Evolutionary conservation across 2,888 invertebrate genomes (phyloP), one percentile per base, ranked within the genome.

Genomic region (Digitonthophagus gazella): DNA sequence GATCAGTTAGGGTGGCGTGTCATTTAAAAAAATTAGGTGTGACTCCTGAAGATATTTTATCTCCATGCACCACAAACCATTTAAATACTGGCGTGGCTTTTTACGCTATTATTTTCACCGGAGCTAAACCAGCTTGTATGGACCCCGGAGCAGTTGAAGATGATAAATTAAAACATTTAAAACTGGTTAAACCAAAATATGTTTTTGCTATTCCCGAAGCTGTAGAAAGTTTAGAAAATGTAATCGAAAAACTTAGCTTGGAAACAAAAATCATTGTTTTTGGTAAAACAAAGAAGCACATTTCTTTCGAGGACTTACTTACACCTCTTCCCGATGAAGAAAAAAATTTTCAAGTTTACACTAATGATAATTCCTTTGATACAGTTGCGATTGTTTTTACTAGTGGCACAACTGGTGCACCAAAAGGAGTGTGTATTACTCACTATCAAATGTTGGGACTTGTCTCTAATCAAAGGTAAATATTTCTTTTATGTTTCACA

Each of bases 71-170:
- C 2, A 81, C 81, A 0, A 84, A 80, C 69, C 82, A 84, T 54
- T 11, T 82, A 0, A 81, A 85, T 65, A 71, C 83, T 1, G 75
- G 76, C 1, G 78, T 84, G 20, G 83, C 84, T 0, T 79, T 82
- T 58, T 82, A 84, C 56, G 84, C 84, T 0, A 82, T 82, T 1
- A 71, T 84, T 1, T 84, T 78, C 70, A 78, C 83, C n/a, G 85
- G 85, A 6, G 75, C 71, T 15, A 68, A 71, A n/a, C 58, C 72
- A 4, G 67, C 72, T 14, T 69, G 72, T 3, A 64, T 75, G 15
- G 69, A 74, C 8, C 67, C 70, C 11, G 55, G 44, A 18, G 15
- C 61, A 63, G 11, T 63, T 16, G 14, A 64, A 71, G 72, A 54
- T 58, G 74, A 75, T 66, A 67, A 71, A 11, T 69, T 64, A 19